These are phyloP conservation scores for Alouatta palliata DNA, from an alignment of 2,113 vertebrate species.

Conservation along the genomic window DNA sequence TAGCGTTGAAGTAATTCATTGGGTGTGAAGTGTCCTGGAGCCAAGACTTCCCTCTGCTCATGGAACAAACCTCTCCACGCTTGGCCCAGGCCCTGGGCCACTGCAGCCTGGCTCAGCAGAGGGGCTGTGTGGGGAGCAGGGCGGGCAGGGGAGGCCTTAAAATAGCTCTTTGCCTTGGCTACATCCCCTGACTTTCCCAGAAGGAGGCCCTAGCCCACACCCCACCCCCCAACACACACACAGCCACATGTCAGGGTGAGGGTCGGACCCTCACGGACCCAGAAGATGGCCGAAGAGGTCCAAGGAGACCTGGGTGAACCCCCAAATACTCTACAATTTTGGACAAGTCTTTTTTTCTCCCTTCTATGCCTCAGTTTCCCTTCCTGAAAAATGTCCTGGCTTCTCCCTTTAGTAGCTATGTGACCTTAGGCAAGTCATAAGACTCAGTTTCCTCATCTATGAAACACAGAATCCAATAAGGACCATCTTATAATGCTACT, in stretches of 20 bases:
- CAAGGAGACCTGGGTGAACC: not conserved
- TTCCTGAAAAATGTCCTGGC: not conserved
- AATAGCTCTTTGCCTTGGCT: constrained; percentile 77
- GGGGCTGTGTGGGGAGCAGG: constrained; percentile 56
- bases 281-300: not conserved
- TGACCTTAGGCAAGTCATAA: not conserved
- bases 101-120: constrained; percentile 73
- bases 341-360: not conserved
- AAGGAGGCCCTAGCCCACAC: constrained; percentile 49
- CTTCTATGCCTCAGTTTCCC: constrained; percentile 28
- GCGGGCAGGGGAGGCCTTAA: constrained; percentile 65
- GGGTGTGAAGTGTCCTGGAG: constrained; percentile 84
- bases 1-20: constrained; percentile 87
- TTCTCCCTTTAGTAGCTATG: not conserved
- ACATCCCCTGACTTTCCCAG: constrained; percentile 73
- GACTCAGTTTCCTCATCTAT: not conserved
- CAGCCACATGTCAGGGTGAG: not conserved
- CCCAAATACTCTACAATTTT: not conserved
- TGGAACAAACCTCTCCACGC: constrained; percentile 72
- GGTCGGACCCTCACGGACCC: not conserved
- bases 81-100: constrained; percentile 71
- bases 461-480: not conserved
- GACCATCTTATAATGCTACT: not conserved
- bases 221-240: not conserved
- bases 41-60: constrained; percentile 83